Conservation (phyloP, 2,113 vertebrate genomes). For the Clarias gariepinus region DNA sequence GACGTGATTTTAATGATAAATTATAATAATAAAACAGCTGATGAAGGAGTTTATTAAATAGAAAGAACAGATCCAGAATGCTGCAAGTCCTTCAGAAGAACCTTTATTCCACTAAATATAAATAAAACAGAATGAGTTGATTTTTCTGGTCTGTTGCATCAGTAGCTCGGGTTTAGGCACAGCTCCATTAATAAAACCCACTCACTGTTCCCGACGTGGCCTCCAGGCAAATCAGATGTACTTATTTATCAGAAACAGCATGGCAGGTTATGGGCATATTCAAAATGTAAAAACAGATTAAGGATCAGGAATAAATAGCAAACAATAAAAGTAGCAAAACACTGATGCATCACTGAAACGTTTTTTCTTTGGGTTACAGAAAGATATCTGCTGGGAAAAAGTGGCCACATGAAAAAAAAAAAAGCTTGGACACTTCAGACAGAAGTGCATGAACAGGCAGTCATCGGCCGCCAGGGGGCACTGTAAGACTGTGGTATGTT, state of each 20-base stretch:
- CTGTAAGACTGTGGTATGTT: not conserved
- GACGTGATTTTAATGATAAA: not conserved
- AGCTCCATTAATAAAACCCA: not conserved
- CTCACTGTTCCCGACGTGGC: not conserved
- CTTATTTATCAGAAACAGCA: not conserved
- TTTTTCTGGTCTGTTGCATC: not conserved
- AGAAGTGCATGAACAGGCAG: not conserved
- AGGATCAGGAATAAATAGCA: not conserved
- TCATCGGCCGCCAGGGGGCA: not conserved
- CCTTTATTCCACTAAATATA: not conserved
- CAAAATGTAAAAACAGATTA: not conserved
- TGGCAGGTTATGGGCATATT: not conserved
- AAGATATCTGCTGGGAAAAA: not conserved
- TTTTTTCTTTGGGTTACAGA: not conserved
- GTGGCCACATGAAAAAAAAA: not conserved
- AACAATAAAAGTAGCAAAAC: not conserved
- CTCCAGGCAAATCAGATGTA: not conserved
- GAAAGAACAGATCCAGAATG: not conserved
- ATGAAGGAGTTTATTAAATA: not conserved
- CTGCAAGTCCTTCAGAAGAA: not conserved
- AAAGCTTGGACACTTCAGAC: not conserved
- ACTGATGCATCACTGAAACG: not conserved
- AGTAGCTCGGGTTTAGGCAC: not conserved
- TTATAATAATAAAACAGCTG: not conserved
- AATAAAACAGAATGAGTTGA: not conserved